Evolutionary conservation across 2,113 vertebrate species (phyloP).

Genomic region (Physeter macrocephalus): DNA sequence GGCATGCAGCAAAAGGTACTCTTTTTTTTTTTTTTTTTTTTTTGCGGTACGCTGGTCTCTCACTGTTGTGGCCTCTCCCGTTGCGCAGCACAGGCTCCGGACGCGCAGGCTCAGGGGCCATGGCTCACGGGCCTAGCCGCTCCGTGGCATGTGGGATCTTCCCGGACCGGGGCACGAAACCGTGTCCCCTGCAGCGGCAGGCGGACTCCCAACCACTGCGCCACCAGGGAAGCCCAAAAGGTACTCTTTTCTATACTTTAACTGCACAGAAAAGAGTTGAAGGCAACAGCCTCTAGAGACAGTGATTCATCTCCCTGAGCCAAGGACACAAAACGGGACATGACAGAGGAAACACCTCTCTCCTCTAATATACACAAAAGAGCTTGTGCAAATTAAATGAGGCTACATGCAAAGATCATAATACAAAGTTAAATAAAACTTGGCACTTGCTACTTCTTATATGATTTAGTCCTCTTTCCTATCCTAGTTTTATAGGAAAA

Average conservation of each 20-base stretch:
- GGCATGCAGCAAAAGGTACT: neutral
- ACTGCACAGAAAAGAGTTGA: neutral
- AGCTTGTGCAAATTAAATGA: neutral
- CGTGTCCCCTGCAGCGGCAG: too few species aligned
- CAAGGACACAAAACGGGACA: conserved; percentile 25
- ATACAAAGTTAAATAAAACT: neutral
- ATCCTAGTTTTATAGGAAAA: neutral
- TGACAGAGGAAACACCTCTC: neutral
- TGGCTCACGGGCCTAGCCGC: too few species aligned
- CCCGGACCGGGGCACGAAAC: too few species aligned
- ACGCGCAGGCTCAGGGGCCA: too few species aligned
- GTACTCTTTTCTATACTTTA: neutral
- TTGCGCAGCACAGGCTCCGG: too few species aligned
- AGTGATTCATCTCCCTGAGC: neutral
- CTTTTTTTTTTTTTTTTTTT: too few species aligned
- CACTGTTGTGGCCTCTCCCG: too few species aligned
- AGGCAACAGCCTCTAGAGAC: neutral
- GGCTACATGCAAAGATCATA: neutral
- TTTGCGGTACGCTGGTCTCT: too few species aligned
- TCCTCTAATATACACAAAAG: neutral
- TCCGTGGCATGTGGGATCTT: too few species aligned
- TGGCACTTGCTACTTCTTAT: neutral
- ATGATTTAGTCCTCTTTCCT: neutral
- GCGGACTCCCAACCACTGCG: too few species aligned
- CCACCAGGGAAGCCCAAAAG: too few species aligned